Conservation (phyloP, 2,888 invertebrate species). For the Drosophila setosimentum region DNA sequence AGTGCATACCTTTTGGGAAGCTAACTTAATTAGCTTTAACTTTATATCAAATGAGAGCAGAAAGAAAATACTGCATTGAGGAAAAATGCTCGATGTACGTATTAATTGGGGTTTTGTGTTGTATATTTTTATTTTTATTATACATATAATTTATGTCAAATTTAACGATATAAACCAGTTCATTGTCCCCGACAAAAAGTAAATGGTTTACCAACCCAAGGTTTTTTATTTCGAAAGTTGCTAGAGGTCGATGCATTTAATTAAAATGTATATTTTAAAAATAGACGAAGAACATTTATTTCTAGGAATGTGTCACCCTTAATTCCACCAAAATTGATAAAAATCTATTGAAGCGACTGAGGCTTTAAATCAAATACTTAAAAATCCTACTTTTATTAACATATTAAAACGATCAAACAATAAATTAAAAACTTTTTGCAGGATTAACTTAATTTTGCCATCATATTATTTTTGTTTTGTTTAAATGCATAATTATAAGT, state of each 20-base stretch:
- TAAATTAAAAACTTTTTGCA: neutral
- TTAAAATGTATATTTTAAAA: neutral
- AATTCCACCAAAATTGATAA: neutral
- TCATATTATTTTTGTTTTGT: too few relatives aligned
- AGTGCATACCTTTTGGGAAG: neutral
- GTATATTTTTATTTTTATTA: neutral
- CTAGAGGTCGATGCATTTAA: neutral
- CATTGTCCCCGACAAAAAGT: neutral
- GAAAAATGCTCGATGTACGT: neutral
- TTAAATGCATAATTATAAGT: neutral
- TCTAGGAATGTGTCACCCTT: neutral
- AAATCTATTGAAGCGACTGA: neutral
- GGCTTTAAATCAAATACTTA: neutral
- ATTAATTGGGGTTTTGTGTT: neutral
- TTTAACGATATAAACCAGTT: neutral
- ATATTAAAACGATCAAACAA: neutral
- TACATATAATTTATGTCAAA: neutral
- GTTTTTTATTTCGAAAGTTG: neutral
- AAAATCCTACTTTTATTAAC: neutral
- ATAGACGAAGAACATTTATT: neutral
- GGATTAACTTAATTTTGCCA: too few relatives aligned
- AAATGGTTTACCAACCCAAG: neutral
- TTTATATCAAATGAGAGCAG: neutral
- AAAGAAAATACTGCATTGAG: neutral
- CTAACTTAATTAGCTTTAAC: neutral